Percentiles rank a stretch among this genome's conserved stretches.
phyloP scores from a whole-genome alignment of 2,113 vertebrate species.

The Cavia porcellus region DNA sequence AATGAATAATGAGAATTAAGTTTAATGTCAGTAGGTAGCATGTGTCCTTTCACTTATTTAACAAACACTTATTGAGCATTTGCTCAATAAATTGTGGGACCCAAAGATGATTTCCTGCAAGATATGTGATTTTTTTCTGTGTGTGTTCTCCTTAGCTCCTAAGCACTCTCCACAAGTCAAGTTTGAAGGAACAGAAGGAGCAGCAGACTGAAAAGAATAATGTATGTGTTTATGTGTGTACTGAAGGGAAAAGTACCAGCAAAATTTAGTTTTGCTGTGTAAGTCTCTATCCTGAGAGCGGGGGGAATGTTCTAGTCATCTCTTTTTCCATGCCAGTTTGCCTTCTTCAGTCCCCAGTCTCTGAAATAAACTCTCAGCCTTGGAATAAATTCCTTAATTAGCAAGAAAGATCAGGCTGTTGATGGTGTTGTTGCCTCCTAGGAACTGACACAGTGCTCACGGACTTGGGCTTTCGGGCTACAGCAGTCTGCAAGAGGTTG shows the following conservation, averaged over 20 bases:
- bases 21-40: background rate
- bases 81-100: background rate
- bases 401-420: background rate
- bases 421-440: background rate
- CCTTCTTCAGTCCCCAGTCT: background rate
- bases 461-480: background rate
- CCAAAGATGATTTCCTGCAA: background rate
- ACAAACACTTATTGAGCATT: background rate
- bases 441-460: background rate
- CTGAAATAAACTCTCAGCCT: background rate
- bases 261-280: background rate
- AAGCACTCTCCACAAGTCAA: background rate
- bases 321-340: background rate
- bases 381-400: background rate
- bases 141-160: background rate
- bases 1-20: background rate
- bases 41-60: background rate
- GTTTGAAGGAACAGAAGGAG: background rate
- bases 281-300: background rate
- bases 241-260: background rate
- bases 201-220: background rate
- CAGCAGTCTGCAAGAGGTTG: background rate
- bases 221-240: too few species aligned
- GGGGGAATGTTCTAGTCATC: background rate
- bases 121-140: background rate